phyloP scores from a whole-genome alignment of 2,113 vertebrate species.

The Passer montanus region DNA sequence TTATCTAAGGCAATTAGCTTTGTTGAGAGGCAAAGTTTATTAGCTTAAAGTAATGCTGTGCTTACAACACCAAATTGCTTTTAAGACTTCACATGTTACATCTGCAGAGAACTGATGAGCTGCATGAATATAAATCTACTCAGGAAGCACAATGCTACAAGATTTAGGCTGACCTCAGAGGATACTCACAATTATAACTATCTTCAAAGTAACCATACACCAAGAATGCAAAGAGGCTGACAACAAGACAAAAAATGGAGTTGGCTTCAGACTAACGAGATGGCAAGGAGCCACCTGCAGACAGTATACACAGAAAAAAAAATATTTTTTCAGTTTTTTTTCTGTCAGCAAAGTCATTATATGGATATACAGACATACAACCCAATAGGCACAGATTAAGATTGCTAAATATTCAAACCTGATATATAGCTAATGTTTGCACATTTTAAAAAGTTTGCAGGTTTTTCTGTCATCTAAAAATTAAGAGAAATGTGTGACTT shows the following conservation, averaged over 20 bases:
- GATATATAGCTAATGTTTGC: neutral
- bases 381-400: neutral
- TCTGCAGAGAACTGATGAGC: neutral
- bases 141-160: neutral
- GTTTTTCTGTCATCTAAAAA: neutral
- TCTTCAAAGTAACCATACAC: neutral
- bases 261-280: neutral
- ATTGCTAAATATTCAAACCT: neutral
- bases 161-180: neutral
- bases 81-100: neutral
- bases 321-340: neutral
- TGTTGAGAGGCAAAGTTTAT: neutral
- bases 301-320: neutral
- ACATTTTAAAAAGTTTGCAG: neutral
- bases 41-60: neutral
- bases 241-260: neutral
- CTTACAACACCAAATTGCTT: neutral
- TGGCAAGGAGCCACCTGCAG: neutral
- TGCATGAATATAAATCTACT: neutral
- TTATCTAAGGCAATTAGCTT: constrained; percentile 7
- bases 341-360: neutral
- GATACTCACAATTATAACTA: neutral
- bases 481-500: neutral
- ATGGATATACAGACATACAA: too few relatives aligned
- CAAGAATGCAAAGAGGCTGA: neutral